Base-by-base conservation (phyloP, 2,797 vertebrate genomes). In the Acanthiza pusilla region DNA sequence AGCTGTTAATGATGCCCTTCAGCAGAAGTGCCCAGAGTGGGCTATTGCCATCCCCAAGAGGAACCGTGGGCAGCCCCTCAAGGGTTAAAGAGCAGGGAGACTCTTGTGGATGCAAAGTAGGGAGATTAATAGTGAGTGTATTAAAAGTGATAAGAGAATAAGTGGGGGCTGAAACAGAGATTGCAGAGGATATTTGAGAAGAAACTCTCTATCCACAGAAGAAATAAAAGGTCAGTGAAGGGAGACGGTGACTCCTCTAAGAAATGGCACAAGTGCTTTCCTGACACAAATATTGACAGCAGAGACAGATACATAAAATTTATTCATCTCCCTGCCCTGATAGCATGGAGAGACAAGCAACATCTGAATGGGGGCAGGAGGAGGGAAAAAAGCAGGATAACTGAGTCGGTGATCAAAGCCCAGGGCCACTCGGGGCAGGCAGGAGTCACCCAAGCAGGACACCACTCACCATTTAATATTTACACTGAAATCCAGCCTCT, bases 151-250 rank as follows among this genome's bases (percentile, higher is more conserved):
- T 57, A 75, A 77, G 86, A 93, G 91, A 81, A 34, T 11, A 58
- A 76, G 47, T 1, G 0, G 87, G 0, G 0, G 85, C 47, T 77
- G 79, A 76, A 90, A 55, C 60, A 72, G 81, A 87, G 66, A 74
- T 9, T 10, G 67, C 45, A 66, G 66, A 66, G 88, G 43, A 66
- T 90, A 82, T 79, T 86, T 67, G 85, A 92, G 81, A 72, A 71
- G 55, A 91, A 93, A 90, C 7, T 27, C 20, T 77, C 45, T 72
- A 48, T 42, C 38, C 45, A 45, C 26, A 26, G 11, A 25, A 91
- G 81, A 84, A 85, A 88, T 47, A 70, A 93, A 95, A 97, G 96
- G 96, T 95, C 93, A 83, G 85, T 1, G 10, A 45, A 70, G 77
- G 92, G 88, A 94, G 92, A 89, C 48, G 38, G 89, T 88, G 94